A percentile compares a stretch with the other conserved stretches of the same genome.
Evolutionary conservation across 1,140 invertebrate genomes (phyloP).

Genomic region (Radopholus similis): DNA sequence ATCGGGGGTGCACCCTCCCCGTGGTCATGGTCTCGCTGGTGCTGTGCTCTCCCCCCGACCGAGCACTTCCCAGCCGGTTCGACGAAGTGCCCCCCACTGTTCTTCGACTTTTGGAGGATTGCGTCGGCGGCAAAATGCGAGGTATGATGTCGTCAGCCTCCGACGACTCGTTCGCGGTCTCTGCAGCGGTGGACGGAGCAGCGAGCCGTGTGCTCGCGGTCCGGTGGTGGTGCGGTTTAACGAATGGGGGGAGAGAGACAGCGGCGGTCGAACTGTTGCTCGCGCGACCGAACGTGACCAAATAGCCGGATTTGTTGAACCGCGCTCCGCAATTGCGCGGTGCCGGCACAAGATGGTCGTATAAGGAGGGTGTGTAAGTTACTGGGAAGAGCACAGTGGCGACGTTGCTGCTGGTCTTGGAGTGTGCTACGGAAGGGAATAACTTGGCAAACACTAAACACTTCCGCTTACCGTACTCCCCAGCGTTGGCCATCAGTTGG

Average conservation of each 20-base stretch:
- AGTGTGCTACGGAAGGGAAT: too few relatives aligned
- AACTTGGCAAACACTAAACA: too few relatives aligned
- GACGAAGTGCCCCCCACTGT: neutral
- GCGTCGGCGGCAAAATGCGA: too few relatives aligned
- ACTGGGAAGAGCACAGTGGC: slow-evolving; percentile 18
- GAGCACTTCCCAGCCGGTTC: neutral
- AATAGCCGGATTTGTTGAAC: slow-evolving; percentile 29
- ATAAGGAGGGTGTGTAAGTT: slow-evolving; percentile 26
- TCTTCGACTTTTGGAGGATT: too few relatives aligned
- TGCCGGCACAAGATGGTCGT: slow-evolving; percentile 28
- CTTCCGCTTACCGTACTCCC: too few relatives aligned
- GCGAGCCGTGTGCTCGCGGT: too few relatives aligned
- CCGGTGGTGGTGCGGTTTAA: too few relatives aligned
- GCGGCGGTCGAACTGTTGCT: neutral
- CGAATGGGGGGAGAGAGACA: too few relatives aligned
- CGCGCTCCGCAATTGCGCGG: slow-evolving; percentile 37
- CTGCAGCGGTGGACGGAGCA: neutral
- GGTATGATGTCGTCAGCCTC: neutral
- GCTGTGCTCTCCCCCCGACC: neutral
- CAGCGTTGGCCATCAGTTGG: too few relatives aligned
- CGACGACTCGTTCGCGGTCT: neutral
- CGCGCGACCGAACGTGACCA: slow-evolving; percentile 23
- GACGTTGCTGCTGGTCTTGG: neutral
- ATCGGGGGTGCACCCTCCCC: slow-evolving; percentile 14
- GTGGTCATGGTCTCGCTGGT: neutral